phyloP scores from a whole-genome alignment of 1,140 invertebrate genomes.

The Diorhabda elongata region DNA sequence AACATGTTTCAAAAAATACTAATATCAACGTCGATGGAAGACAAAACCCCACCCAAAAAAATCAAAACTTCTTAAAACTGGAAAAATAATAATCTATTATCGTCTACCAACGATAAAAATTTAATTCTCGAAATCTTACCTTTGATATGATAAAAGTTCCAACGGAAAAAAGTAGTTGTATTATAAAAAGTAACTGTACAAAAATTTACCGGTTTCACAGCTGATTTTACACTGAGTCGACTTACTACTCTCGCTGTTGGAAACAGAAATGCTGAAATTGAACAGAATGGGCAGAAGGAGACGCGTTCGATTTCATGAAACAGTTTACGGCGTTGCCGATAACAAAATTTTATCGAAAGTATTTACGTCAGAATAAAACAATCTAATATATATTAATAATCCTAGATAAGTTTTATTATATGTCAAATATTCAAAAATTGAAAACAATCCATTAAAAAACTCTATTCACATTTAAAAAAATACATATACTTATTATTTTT shows the following conservation, averaged over 20 bases:
- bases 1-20: too few species aligned
- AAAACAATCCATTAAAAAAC: too few species aligned
- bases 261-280: constrained; percentile 7
- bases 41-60: constrained; percentile 16
- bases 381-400: too few species aligned
- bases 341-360: too few species aligned
- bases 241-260: not conserved
- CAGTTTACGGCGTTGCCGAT: not conserved
- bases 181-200: constrained; percentile 17
- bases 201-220: constrained; percentile 15
- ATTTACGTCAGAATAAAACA: too few species aligned
- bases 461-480: too few species aligned
- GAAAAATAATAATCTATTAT: too few species aligned
- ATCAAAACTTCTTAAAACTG: too few species aligned
- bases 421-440: too few species aligned
- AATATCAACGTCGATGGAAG: not conserved
- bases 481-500: too few species aligned
- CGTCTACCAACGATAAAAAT: too few species aligned
- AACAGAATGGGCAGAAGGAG: not conserved
- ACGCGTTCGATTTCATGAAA: not conserved
- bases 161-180: not conserved
- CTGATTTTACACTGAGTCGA: constrained; percentile 5
- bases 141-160: constrained; percentile 7
- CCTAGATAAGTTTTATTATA: too few species aligned
- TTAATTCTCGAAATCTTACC: not conserved